phyloP scores from a whole-genome alignment of 1,140 invertebrate genomes.

The Ephestia elutella region DNA sequence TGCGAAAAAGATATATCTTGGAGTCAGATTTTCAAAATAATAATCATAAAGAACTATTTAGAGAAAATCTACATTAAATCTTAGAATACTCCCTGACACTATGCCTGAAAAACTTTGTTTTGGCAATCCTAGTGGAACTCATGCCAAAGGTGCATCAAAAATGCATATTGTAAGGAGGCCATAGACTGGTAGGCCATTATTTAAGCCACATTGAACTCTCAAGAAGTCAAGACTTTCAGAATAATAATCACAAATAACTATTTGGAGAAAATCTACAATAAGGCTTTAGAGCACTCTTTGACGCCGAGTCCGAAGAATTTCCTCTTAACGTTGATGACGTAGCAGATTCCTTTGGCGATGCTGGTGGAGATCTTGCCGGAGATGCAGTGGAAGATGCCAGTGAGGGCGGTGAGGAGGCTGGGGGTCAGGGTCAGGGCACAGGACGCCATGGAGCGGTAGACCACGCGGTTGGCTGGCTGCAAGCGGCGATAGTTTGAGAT shows the following conservation, averaged over 20 bases:
- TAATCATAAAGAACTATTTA: too few species aligned
- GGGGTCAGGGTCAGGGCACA: conserved; percentile 28
- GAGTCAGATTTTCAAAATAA: too few species aligned
- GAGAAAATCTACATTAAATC: not conserved
- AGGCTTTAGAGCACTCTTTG: conserved; percentile 29
- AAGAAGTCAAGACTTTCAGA: too few species aligned
- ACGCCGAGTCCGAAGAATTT: conserved; percentile 33
- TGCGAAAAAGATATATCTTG: too few species aligned
- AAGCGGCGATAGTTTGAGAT: conserved; percentile 53
- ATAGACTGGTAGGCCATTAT: conserved; percentile 41
- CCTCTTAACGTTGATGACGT: conserved; percentile 40
- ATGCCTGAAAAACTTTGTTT: conserved; percentile 15
- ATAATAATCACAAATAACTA: too few species aligned
- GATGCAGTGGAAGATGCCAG: conserved; percentile 32
- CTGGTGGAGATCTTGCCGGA: conserved; percentile 20
- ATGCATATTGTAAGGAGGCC: conserved; percentile 28
- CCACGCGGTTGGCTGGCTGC: conserved; percentile 40
- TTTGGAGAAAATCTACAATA: not conserved
- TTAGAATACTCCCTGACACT: not conserved
- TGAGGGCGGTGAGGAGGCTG: conserved; percentile 28
- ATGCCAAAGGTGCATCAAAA: conserved; percentile 28
- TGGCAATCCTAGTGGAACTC: conserved; percentile 17
- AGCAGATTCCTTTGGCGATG: conserved; percentile 34
- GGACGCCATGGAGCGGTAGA: conserved; percentile 45
- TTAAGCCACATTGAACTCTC: too few species aligned